These are phyloP conservation scores for Odontothrips loti DNA, from an alignment of 2,888 invertebrate genomes.

Conservation along the genomic window DNA sequence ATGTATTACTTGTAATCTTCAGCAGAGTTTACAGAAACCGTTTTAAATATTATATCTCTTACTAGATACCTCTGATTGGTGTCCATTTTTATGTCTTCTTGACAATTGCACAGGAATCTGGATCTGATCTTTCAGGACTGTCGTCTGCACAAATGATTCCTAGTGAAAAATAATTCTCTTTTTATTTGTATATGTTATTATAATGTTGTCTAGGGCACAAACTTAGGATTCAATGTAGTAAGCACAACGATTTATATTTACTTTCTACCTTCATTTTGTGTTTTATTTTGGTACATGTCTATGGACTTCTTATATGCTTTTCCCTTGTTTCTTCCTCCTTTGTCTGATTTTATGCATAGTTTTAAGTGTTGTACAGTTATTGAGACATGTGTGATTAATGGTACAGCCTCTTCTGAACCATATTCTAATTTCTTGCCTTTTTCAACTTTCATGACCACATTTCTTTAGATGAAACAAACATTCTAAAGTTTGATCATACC, in stretches of 20 bases:
- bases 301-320: background rate
- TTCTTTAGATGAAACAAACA: background rate
- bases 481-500: background rate
- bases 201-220: background rate
- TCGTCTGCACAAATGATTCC: too few species aligned
- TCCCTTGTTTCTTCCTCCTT: background rate
- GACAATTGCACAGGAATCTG: too few species aligned
- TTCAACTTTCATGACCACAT: slow-evolving; percentile 4
- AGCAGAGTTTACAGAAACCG: too few species aligned
- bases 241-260: background rate
- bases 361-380: background rate
- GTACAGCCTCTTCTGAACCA: background rate
- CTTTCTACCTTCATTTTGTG: background rate
- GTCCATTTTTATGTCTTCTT: too few species aligned
- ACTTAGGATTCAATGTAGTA: background rate
- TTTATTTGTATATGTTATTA: background rate
- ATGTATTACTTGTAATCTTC: too few species aligned
- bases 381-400: background rate
- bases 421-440: background rate
- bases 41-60: too few species aligned
- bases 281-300: slow-evolving; percentile 11
- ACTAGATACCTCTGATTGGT: too few species aligned
- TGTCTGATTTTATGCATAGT: background rate
- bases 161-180: background rate
- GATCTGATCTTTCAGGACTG: too few species aligned